Evolutionary conservation across 2,888 invertebrate species (phyloP), one percentile per base, ranked within the genome.

Genomic region (Napeogenes sylphis): DNA sequence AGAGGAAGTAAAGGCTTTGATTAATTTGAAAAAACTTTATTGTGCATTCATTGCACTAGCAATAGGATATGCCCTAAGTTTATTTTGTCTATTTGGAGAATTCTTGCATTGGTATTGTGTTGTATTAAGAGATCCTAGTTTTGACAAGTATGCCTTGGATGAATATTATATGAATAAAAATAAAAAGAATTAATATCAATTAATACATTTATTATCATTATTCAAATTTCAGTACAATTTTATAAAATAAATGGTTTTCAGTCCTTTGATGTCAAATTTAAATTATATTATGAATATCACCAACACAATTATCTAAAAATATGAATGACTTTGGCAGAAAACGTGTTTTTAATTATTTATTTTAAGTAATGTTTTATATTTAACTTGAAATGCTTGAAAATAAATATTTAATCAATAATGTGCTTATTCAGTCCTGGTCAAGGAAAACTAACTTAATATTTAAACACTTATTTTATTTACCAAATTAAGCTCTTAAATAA

Each of bases 21-120:
- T 96, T 92, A 94, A 95, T 82, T 87, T 96, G 70, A 92, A 92
- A 69, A 96, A 96, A 77, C 91, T 96, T 55, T 95, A 95, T 79
- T 95, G 95, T 54, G 95, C 94, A 3, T 91, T 96, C 67, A 92
- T 95, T 47, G 94, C 94, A 5, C 79, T 96, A n/a, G 91, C 83
- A 3, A 90, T 93, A 56, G 96, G 96, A 0, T 95, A 94, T 75
- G 79, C 91, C 21, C 66, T 94, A 4, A 92, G 94, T 69, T 72
- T 91, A 0, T 33, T 92, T 0, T 87, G 89, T 45, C 79, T 96
- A 0, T 71, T 93, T 2, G 85, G 83, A 0, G 96, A 96, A 84
- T 77, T 92, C 33, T 73, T 93, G 61, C 92, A 96, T 78, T 96
- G 95, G 92, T 90, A 92, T 69, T 91, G 91, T 59, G 72, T 94